Base-by-base conservation (phyloP, 2,888 invertebrate genomes). In the Deilephila porcellus region DNA sequence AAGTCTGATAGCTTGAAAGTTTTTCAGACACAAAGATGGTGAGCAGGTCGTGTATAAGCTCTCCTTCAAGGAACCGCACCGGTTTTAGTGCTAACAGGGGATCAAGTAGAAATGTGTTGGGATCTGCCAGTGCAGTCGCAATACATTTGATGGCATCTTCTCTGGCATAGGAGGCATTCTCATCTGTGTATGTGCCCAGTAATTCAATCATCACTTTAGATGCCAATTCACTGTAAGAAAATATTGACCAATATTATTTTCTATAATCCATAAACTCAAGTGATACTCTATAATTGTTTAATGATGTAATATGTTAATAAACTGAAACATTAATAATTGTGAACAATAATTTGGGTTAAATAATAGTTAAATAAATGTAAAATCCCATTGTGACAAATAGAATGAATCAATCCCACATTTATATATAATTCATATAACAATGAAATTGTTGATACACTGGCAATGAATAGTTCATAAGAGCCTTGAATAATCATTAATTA, bases 91-190 rank as follows among this genome's bases (percentile, higher is more conserved):
- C 96, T 56, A 99, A 95, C 75, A 99, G 95, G 53, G 99, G 99
- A 92, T 99, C 99, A 85, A 99, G 95, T 25, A 99, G 96, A 94
- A 99, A 99, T 80, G 98, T 98, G 86, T 97, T 98, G 19, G 99
- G 99, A 92, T 99, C 99, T 8, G 98, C 98, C 74, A 99, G 94
- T 29, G 99, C 99, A 2, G 99, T 98, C 20, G 98, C 97, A 85
- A 99, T 99, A 90, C 99, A 99, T 85, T 98, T 97, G 86, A 98
- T 98, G 2, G 99, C 99, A 94, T 99, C 99, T 88, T 99, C 99
- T 79, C 99, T 96, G 0, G 99, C 99, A 78, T 98, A 98, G 2
- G 98, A 98, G 0, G 99, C 99, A 93, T 99, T 99, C 86, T 99
- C 99, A 76, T 98, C 97, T 34, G 99, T 99, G 91, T 99, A 99